Evolutionary conservation across 92 coral and sea anemone genomes (phyloP), one percentile per base, ranked within the genome.

Genomic region (Parazoanthus swiftii): DNA sequence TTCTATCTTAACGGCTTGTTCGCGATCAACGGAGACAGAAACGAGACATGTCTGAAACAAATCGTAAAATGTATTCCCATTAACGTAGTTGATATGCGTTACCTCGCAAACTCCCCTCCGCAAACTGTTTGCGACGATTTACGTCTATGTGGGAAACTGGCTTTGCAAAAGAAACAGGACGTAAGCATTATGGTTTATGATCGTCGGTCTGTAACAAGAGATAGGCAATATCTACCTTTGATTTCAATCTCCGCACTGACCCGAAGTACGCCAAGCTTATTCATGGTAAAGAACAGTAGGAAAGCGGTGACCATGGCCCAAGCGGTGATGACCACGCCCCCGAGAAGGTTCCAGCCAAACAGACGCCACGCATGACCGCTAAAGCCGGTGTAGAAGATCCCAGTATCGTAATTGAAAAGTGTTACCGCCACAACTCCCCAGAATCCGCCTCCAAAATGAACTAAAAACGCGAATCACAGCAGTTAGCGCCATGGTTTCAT

Each of bases 361-460:
- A 63, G 37, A 43, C 89, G 80, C 89, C 94, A 94, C 6, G 98
- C 85, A 36, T 58, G 75, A 25, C 43, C 79, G 73, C 88, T 79
- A 18, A 54, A 54, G 79, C 98, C 90, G 10, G 80, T 54, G 79
- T 92, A 94, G 79, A 95, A 87, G 13, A 95, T 89, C 36, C 98
- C 97, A 6, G 86, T 33, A 15, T 92, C 89, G 87, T 88, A 90
- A 82, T 92, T 93, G 87, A 95, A 90, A 8, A 95, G 84, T 16
- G 98, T 94, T 35, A 88, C 98, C 1, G 97, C 95, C 77, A 95
- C 66, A 43, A 91, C 96, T n/a, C 98, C 98, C 98, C 98, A 95
- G 85, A 94, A 81, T 15, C 98, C 98, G 48, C 95, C 98, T 51
- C 98, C 98, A 21, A 91, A 91, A 87, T 95, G 98, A 59, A 95